These are phyloP conservation scores for Leptothorax acervorum DNA, from an alignment of 2,888 invertebrate species.

Conservation along the genomic window DNA sequence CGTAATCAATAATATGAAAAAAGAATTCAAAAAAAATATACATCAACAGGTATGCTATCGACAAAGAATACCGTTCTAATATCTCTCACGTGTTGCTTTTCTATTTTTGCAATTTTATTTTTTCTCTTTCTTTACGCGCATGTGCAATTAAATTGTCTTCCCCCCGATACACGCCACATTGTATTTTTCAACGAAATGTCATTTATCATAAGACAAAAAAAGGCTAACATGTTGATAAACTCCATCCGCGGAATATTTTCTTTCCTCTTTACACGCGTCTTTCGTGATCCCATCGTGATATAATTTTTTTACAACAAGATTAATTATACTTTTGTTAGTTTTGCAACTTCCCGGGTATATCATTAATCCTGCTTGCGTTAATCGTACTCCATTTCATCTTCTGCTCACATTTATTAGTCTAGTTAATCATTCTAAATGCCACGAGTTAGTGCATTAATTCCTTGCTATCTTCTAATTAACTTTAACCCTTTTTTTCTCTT, in stretches of 20 bases:
- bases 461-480: constrained; percentile 8
- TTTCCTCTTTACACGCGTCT: not conserved
- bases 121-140: constrained; percentile 21
- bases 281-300: not conserved
- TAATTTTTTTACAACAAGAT: constrained; percentile 37
- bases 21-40: not conserved
- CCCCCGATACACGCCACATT: constrained; percentile 17
- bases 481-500: not conserved
- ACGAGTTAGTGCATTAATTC: constrained; percentile 9
- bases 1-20: not conserved
- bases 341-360: constrained; percentile 12
- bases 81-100: not conserved
- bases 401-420: constrained; percentile 24
- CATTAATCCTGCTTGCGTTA: constrained; percentile 19
- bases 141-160: constrained; percentile 41
- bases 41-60: not conserved
- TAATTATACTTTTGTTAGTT: constrained; percentile 34
- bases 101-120: constrained; percentile 16
- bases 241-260: not conserved
- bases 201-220: constrained; percentile 27
- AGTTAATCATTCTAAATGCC: constrained; percentile 7
- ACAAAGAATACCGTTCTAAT: constrained; percentile 12
- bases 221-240: not conserved
- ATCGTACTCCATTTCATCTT: constrained; percentile 15
- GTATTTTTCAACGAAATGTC: constrained; percentile 34